phyloP scores from a whole-genome alignment of 2,888 invertebrate species.

The Macrostomum cliftonense region DNA sequence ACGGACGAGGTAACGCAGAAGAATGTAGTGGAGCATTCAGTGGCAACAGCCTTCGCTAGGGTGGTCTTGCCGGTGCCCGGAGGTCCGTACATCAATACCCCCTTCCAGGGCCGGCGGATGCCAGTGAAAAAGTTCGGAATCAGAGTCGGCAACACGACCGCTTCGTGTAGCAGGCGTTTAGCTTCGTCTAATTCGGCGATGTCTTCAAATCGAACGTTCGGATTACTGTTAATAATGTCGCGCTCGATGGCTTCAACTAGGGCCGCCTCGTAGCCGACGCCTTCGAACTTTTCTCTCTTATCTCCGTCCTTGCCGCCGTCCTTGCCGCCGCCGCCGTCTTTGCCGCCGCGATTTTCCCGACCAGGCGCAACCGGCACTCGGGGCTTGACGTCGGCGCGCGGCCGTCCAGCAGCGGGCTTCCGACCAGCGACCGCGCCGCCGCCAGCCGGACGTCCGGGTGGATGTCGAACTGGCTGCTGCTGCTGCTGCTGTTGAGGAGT shows the following conservation, averaged over 20 bases:
- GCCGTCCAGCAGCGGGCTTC: slow-evolving; percentile 2
- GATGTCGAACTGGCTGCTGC: slow-evolving; percentile 15
- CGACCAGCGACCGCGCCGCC: slow-evolving; percentile 5
- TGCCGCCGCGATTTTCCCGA: neutral
- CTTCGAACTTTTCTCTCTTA: slow-evolving; percentile 57
- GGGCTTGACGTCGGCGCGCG: neutral
- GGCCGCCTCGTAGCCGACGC: slow-evolving; percentile 63
- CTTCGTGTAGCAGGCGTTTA: slow-evolving; percentile 66
- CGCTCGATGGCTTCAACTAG: slow-evolving; percentile 79
- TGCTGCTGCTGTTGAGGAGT: no score
- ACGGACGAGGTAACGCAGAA: slow-evolving; percentile 78
- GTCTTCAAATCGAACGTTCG: slow-evolving; percentile 66
- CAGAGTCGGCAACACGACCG: slow-evolving; percentile 85
- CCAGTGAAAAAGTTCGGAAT: slow-evolving; percentile 93
- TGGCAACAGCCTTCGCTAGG: slow-evolving; percentile 42
- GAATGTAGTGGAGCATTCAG: slow-evolving; percentile 42
- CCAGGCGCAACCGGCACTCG: no score
- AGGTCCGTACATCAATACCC: slow-evolving; percentile 38
- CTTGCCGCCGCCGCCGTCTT: neutral
- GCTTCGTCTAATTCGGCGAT: slow-evolving; percentile 40
- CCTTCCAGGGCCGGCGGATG: slow-evolving; percentile 18
- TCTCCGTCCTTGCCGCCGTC: slow-evolving; percentile 16
- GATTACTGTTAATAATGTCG: slow-evolving; percentile 88
- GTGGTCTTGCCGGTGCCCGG: slow-evolving; percentile 43
- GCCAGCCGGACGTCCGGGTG: slow-evolving; percentile 11